Evolutionary conservation across 2,113 vertebrate species (phyloP).

Genomic region (Lycocorax pyrrhopterus): DNA sequence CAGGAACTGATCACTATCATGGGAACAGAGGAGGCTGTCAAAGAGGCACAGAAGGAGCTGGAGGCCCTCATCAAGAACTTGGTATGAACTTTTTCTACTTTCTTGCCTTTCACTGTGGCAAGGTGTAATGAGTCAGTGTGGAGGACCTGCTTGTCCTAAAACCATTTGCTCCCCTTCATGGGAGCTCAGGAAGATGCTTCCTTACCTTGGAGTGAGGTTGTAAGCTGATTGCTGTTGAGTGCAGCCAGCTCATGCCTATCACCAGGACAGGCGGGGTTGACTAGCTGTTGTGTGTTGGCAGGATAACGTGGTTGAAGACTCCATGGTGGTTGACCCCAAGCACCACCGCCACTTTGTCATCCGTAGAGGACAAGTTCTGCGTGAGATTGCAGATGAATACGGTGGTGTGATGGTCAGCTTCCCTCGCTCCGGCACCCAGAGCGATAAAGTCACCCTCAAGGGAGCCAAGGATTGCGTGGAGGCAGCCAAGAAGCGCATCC

Average conservation of each 20-base stretch:
- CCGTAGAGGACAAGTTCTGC: conserved; percentile 90
- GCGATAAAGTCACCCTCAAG: conserved; percentile 92
- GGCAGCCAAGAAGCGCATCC: conserved; percentile 95
- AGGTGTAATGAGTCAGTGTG: background rate
- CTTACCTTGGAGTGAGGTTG: background rate
- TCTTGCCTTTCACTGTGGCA: background rate
- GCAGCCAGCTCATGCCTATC: rapidly evolving
- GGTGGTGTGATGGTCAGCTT: conserved; percentile 98
- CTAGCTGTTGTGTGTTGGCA: conserved; percentile 35
- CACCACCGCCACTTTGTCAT: conserved; percentile 96
- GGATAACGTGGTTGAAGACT: conserved; percentile 94
- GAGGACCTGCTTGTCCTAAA: background rate
- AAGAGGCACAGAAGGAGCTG: conserved; percentile 90
- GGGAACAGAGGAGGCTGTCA: conserved; percentile 92
- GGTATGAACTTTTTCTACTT: conserved; percentile 65
- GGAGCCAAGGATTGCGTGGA: conserved; percentile 98
- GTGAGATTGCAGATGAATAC: conserved; percentile 94
- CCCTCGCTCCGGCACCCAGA: conserved; percentile 88
- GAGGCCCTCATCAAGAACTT: conserved; percentile 91
- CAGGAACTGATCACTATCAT: conserved; percentile 97
- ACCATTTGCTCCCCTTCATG: background rate
- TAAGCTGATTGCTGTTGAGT: background rate
- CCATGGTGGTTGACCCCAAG: conserved; percentile 89
- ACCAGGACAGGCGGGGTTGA: background rate
- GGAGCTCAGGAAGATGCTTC: background rate